Conservation (phyloP, 30 jellyfish, hydroid and myxozoan species). For the Cassiopea xamachana region DNA sequence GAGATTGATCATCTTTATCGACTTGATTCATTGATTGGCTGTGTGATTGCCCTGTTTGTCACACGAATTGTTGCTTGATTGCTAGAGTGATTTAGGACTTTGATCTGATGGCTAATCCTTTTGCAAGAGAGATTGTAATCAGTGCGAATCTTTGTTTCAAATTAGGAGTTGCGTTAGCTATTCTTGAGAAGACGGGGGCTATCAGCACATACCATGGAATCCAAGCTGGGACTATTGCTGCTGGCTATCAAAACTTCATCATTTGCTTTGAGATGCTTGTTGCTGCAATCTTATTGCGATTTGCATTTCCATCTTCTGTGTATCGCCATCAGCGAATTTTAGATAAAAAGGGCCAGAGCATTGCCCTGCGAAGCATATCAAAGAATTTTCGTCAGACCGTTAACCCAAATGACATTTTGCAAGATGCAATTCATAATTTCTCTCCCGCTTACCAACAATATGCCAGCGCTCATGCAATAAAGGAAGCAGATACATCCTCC, state of each 20-base stretch:
- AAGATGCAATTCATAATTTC: constrained; percentile 94
- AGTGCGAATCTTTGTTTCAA: neutral
- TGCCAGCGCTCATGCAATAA: constrained; percentile 84
- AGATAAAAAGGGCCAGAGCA: constrained; percentile 72
- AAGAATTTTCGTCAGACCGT: constrained; percentile 85
- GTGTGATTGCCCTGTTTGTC: neutral
- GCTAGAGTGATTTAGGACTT: neutral
- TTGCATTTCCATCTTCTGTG: constrained; percentile 90
- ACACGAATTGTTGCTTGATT: neutral
- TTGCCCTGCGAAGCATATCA: constrained; percentile 81
- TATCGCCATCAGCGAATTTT: constrained; percentile 86
- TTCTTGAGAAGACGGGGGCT: constrained; percentile 86
- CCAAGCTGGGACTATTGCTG: constrained; percentile 83
- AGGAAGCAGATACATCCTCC: constrained; percentile 60
- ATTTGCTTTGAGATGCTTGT: constrained; percentile 95
- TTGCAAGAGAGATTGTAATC: neutral
- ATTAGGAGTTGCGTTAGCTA: constrained; percentile 88
- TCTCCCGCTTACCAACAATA: constrained; percentile 95
- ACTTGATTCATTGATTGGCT: neutral
- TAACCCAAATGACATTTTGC: constrained; percentile 92
- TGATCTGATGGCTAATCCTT: neutral
- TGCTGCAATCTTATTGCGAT: constrained; percentile 86
- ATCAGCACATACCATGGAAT: constrained; percentile 61
- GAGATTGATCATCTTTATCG: neutral
- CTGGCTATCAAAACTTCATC: constrained; percentile 93